These are phyloP conservation scores for Poeciliopsis infans DNA, from an alignment of 2,797 vertebrate genomes.

Conservation along the genomic window DNA sequence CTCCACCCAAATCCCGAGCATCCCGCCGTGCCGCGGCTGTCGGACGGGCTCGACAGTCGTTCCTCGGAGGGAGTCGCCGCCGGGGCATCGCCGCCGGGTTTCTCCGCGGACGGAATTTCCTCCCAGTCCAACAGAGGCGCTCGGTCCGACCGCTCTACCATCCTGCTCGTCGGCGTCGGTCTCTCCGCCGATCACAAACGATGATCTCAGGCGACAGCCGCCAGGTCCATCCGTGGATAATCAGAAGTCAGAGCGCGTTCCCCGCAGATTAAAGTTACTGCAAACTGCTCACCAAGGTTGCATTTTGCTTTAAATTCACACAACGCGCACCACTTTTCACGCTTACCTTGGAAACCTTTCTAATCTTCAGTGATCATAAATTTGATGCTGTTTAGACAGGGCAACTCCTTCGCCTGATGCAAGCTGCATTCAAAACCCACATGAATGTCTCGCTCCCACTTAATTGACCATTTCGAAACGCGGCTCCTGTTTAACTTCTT, in stretches of 20 bases:
- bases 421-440: conserved; percentile 62
- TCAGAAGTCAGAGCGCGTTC: conserved; percentile 30
- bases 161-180: conserved; percentile 68
- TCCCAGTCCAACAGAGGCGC: conserved; percentile 92
- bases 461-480: conserved; percentile 46
- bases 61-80: conserved; percentile 38
- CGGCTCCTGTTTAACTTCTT: conserved; percentile 25
- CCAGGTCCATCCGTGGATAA: conserved; percentile 65
- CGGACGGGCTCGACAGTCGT: conserved; percentile 62
- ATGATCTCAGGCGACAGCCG: conserved; percentile 62
- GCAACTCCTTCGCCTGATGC: conserved; percentile 66
- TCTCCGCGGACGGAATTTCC: conserved; percentile 81
- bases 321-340: background rate
- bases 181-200: conserved; percentile 58
- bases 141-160: conserved; percentile 90
- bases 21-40: conserved; percentile 62
- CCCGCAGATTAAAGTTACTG: conserved; percentile 46
- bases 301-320: conserved; percentile 25
- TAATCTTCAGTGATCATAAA: conserved; percentile 59
- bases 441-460: background rate
- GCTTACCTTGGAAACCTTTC: conserved; percentile 35
- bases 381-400: conserved; percentile 66
- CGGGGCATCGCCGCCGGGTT: conserved; percentile 62
- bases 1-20: conserved; percentile 73
- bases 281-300: conserved; percentile 19